Conservation (phyloP, 2,113 vertebrate species). For the human region DNA sequence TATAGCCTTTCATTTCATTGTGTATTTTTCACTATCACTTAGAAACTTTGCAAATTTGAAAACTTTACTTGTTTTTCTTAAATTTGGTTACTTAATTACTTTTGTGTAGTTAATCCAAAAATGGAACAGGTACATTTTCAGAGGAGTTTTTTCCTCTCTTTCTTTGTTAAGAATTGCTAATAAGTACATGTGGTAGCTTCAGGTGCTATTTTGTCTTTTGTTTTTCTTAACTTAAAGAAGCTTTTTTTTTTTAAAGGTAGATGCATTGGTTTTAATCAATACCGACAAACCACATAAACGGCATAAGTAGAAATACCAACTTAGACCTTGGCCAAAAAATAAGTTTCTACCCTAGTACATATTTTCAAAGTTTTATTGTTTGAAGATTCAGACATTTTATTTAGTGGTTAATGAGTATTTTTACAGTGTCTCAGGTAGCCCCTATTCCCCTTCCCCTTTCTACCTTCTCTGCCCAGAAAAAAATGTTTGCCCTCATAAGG, state of each 20-base stretch:
- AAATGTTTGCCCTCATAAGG: background rate
- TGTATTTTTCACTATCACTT: background rate
- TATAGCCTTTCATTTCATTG: background rate
- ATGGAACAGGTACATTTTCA: conserved; percentile 32
- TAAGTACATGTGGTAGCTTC: background rate
- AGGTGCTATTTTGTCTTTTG: background rate
- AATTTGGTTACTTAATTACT: background rate
- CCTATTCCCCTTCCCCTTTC: background rate
- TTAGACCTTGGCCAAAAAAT: background rate
- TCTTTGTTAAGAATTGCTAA: conserved; percentile 31
- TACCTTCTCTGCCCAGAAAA: background rate
- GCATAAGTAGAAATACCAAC: background rate
- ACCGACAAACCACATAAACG: background rate
- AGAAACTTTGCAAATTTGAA: background rate
- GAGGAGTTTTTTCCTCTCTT: background rate
- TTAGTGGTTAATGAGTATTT: conserved; percentile 8
- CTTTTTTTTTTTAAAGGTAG: background rate
- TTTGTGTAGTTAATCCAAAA: background rate
- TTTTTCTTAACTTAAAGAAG: background rate
- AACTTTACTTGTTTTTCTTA: background rate
- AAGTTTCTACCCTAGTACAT: background rate
- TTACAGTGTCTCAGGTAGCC: background rate
- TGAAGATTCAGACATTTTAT: conserved; percentile 5
- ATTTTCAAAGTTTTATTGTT: conserved; percentile 16
- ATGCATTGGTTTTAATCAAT: background rate